A percentile compares a stretch with the other conserved stretches of the same genome.
phyloP scores from a whole-genome alignment of 2,888 invertebrate genomes.

The Tineola bisselliella region DNA sequence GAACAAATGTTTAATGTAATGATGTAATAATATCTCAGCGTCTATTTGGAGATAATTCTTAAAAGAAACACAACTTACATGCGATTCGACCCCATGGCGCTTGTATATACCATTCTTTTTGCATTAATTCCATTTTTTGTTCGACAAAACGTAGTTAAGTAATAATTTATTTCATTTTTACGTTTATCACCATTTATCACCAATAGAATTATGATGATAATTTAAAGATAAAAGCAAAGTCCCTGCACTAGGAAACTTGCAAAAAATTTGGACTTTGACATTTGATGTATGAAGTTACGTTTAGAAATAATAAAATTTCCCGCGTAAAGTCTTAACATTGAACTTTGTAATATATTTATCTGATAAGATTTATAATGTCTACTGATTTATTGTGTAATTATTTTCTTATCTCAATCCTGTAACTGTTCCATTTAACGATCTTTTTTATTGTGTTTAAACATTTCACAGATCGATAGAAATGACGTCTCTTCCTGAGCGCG shows the following conservation, averaged over 20 bases:
- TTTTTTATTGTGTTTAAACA: too few species aligned
- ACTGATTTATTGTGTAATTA: too few species aligned
- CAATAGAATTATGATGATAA: too few species aligned
- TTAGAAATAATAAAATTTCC: not conserved
- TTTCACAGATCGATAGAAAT: too few species aligned
- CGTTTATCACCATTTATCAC: not conserved
- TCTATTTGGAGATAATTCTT: not conserved
- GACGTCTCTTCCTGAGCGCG: too few species aligned
- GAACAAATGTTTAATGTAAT: too few species aligned
- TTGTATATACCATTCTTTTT: slow-evolving; percentile 56
- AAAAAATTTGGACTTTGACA: not conserved
- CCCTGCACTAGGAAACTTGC: not conserved
- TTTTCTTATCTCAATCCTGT: too few species aligned
- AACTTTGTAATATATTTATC: too few species aligned
- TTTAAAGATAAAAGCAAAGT: too few species aligned
- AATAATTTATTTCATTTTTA: not conserved
- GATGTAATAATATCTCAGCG: too few species aligned
- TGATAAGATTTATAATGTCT: too few species aligned
- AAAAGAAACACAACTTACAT: slow-evolving; percentile 32
- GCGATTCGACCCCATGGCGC: slow-evolving; percentile 54
- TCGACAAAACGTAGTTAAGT: not conserved
- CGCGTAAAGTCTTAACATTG: not conserved
- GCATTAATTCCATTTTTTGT: slow-evolving; percentile 32
- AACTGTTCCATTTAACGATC: too few species aligned
- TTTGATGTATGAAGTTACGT: not conserved